A percentile compares a stretch with the other conserved stretches of the same genome.
Evolutionary conservation across 2,797 vertebrate species (phyloP).

Genomic region (Cottoperca gobio): DNA sequence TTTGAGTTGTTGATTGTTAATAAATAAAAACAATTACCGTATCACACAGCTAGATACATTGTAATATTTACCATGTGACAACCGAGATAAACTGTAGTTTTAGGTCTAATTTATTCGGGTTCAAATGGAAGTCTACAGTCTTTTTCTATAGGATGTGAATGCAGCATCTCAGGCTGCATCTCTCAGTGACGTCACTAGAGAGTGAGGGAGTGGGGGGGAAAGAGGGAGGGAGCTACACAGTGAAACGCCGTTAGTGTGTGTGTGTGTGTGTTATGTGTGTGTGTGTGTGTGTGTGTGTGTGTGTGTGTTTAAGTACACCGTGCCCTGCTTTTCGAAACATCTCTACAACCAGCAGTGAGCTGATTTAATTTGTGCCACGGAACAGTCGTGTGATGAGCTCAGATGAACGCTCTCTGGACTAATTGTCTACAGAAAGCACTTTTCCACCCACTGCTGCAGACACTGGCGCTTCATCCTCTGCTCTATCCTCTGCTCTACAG

Average conservation of each 20-base stretch:
- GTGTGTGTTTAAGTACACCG: neutral
- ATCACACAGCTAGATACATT: neutral
- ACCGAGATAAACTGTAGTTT: neutral
- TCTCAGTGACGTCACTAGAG: slow-evolving; percentile 50
- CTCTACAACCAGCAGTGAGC: neutral
- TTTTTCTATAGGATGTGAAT: slow-evolving; percentile 8
- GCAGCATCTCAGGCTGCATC: slow-evolving; percentile 25
- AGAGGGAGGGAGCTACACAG: neutral
- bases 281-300: neutral
- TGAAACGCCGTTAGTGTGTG: neutral
- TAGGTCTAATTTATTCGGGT: too few species aligned
- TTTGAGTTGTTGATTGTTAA: neutral
- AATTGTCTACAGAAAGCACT: neutral
- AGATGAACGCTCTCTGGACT: neutral
- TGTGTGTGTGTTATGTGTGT: neutral
- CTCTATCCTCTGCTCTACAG: neutral
- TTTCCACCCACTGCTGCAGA: slow-evolving; percentile 1
- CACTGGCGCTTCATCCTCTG: neutral
- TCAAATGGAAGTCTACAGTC: neutral
- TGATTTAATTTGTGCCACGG: neutral
- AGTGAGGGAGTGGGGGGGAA: neutral
- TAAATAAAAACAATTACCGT: too few species aligned
- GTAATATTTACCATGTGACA: neutral
- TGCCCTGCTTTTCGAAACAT: neutral
- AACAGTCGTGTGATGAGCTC: slow-evolving; percentile 6